Conservation (phyloP, 2,113 vertebrate genomes). For the Amphiprion percula region DNA sequence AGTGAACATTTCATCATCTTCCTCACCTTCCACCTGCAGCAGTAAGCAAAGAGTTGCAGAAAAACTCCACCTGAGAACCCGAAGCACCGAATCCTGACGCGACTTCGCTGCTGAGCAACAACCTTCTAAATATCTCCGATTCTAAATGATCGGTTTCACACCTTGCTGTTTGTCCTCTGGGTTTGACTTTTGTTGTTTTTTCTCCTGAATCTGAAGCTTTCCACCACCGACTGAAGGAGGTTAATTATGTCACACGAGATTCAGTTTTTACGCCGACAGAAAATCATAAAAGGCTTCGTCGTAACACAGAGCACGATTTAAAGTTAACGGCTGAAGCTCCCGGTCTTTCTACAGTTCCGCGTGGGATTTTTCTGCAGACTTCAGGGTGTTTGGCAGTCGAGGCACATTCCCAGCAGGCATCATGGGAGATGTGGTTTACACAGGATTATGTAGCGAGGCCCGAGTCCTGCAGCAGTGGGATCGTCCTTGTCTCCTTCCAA, state of each 20-base stretch:
- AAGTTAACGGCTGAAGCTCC: not conserved
- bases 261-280: no score
- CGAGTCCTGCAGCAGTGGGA: constrained; percentile 11
- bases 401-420: constrained; percentile 21
- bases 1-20: not conserved
- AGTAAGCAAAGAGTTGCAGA: not conserved
- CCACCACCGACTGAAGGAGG: not conserved
- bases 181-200: not conserved
- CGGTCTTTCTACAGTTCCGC: not conserved
- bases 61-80: not conserved
- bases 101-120: not conserved
- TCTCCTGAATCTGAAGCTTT: not conserved
- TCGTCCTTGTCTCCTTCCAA: constrained; percentile 1
- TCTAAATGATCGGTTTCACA: not conserved
- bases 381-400: not conserved
- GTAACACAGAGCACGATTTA: not conserved
- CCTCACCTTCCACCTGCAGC: not conserved
- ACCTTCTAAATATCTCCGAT: not conserved
- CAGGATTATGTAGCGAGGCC: constrained; percentile 3
- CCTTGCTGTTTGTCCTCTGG: not conserved
- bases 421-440: constrained; percentile 9
- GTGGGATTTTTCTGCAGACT: not conserved
- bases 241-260: constrained; percentile 11
- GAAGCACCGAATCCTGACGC: not conserved
- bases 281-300: not conserved